Percentiles rank a stretch among this genome's conserved stretches.
Evolutionary conservation across 2,888 invertebrate genomes (phyloP).

Genomic region (Chouioia cunea): DNA sequence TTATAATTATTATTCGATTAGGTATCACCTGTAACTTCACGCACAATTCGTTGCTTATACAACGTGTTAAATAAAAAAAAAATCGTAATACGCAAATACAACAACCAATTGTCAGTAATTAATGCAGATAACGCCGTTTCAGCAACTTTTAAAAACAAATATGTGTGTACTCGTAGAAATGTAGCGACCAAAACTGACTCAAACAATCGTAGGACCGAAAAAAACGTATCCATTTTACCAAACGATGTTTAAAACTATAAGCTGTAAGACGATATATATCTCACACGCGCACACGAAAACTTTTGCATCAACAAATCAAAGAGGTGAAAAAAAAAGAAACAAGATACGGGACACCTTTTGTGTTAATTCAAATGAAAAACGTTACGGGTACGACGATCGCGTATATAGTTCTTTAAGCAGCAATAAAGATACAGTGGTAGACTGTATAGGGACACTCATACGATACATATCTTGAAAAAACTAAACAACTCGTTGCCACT

Average conservation of each 20-base stretch:
- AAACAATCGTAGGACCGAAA: slow-evolving; percentile 29
- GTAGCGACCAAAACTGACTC: slow-evolving; percentile 28
- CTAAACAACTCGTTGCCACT: slow-evolving; percentile 17
- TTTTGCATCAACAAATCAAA: too few relatives aligned
- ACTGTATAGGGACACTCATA: slow-evolving; percentile 14
- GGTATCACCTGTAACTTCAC: too few relatives aligned
- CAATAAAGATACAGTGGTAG: slow-evolving; percentile 34
- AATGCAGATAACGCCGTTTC: slow-evolving; percentile 50
- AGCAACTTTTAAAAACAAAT: slow-evolving; percentile 50
- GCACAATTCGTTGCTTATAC: slow-evolving; percentile 48
- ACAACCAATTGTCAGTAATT: slow-evolving; percentile 51
- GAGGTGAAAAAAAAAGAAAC: not conserved
- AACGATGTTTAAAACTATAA: slow-evolving; percentile 18
- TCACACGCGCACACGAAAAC: not conserved
- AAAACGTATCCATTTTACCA: slow-evolving; percentile 27
- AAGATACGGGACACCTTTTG: not conserved
- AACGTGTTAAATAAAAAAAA: slow-evolving; percentile 51
- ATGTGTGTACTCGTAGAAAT: slow-evolving; percentile 48
- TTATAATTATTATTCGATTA: too few relatives aligned
- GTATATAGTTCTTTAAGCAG: slow-evolving; percentile 32
- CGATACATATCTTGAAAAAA: slow-evolving; percentile 39
- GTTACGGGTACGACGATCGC: slow-evolving; percentile 10
- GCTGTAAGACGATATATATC: not conserved
- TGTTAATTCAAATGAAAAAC: slow-evolving; percentile 1
- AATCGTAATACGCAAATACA: slow-evolving; percentile 55